Base-by-base conservation (phyloP, 2,113 vertebrate species). In the Gobiocypris rarus region DNA sequence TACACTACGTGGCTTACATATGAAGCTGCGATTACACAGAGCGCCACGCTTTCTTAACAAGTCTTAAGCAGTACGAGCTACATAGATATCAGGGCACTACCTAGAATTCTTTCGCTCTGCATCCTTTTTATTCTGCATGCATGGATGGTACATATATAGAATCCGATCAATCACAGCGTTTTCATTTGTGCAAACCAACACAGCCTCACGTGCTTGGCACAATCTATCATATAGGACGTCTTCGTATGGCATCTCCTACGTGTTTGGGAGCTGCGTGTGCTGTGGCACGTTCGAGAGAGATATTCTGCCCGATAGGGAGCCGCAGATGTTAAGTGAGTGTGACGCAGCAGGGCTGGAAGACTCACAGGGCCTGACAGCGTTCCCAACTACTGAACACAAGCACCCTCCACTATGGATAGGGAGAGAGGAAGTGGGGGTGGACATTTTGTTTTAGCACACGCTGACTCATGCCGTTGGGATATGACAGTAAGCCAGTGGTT, bases 271-370 rank as follows among this genome's bases (percentile, higher is more conserved):
- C 71, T 24, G 38, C 83, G 86, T 70, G 89, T 85, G 83, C 69
- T 75, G 90, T 85, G 91, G 90, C 91, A 90, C 89, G 90, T 45
- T 87, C 58, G 80, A 88, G 90, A 91, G 87, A 90, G 91, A 89
- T 86, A 91, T 92, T 89, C 89, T 86, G 56, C 87, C 85, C 89
- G 93, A 93, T 91, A 90, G 90, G 89, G 90, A 84, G 22, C 73
- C 80, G 85, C 88, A 89, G 93, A 93, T 91, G 90, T 91, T 93
- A 93, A 94, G 91, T 91, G 91, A 93, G 89, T 91, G 90, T 93
- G 92, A 91, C 91, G 93, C 91, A 91, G 80, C 91, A 91, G 92
- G 89, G 90, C 86, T 89, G 85, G 88, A 84, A 77, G 82, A 85
- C 90, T 86, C 84, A 85, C 91, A 86, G 85, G 88, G 88, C 91